Percentiles rank a stretch among this genome's conserved stretches.
Evolutionary conservation across 2,797 vertebrate species (phyloP).

Genomic region (Macroramphosus scolopax): DNA sequence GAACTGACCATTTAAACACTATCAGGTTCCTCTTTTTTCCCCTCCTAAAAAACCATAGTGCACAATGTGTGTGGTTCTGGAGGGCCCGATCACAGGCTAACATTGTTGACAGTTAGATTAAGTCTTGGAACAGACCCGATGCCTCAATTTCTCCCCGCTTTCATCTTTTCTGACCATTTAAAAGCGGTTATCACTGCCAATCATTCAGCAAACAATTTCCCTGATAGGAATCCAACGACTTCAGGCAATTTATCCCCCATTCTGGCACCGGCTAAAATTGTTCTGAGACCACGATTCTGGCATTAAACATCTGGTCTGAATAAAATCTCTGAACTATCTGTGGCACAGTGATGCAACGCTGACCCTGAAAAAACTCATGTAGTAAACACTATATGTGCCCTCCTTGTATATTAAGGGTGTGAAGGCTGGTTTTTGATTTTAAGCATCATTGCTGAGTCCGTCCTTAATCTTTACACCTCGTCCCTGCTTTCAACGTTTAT

Average conservation of each 20-base stretch:
- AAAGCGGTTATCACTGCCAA: conserved; percentile 60
- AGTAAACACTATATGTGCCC: too few relatives aligned
- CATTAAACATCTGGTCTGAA: conserved; percentile 37
- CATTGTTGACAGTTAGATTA: conserved; percentile 63
- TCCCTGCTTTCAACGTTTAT: too few relatives aligned
- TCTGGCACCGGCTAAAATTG: conserved; percentile 50
- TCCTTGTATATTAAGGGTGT: too few relatives aligned
- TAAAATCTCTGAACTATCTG: conserved; percentile 31
- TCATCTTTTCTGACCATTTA: conserved; percentile 62
- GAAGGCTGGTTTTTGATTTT: too few relatives aligned
- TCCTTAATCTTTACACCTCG: too few relatives aligned
- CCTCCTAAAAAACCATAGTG: conserved; percentile 31
- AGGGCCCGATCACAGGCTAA: conserved; percentile 44
- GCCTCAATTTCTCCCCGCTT: conserved; percentile 49
- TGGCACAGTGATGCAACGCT: conserved; percentile 34
- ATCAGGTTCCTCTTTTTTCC: conserved; percentile 48
- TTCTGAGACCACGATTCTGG: conserved; percentile 47
- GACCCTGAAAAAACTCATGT: background rate
- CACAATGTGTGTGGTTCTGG: conserved; percentile 28
- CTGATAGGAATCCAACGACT: conserved; percentile 67
- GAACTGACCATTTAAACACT: conserved; percentile 48
- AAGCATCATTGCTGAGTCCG: too few relatives aligned
- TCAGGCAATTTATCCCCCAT: conserved; percentile 55
- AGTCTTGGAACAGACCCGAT: conserved; percentile 55
- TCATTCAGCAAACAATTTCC: conserved; percentile 62